Conservation (phyloP, 1,140 invertebrate species). For the Penaeus vannamei region DNA sequence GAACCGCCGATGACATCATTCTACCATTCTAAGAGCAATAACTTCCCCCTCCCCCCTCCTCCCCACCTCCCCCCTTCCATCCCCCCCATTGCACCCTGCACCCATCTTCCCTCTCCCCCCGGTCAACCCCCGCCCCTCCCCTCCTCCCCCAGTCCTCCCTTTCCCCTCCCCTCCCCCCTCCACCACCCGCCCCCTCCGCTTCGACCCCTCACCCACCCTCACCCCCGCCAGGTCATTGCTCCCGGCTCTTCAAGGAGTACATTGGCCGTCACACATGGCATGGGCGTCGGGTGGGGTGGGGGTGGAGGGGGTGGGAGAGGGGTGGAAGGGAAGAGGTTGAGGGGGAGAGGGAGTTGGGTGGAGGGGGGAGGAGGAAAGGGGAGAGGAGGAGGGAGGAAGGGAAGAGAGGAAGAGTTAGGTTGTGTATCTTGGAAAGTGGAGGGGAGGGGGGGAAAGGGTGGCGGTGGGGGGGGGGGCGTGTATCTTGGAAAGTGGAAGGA, state of each 20-base stretch:
- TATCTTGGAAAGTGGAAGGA: background rate
- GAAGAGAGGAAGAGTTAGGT: too few relatives aligned
- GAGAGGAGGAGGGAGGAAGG: background rate
- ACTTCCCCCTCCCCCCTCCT: too few relatives aligned
- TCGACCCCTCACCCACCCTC: background rate
- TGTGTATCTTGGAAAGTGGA: background rate
- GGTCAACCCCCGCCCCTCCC: background rate
- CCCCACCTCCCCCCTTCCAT: too few relatives aligned
- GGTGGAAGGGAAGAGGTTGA: background rate
- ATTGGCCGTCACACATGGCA: too few relatives aligned
- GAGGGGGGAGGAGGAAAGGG: too few relatives aligned
- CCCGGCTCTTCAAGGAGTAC: constrained; percentile 29
- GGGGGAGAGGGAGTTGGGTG: too few relatives aligned
- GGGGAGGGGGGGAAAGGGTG: background rate
- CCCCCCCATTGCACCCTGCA: background rate
- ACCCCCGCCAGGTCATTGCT: constrained; percentile 45
- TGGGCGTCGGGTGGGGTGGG: too few relatives aligned
- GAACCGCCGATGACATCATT: too few relatives aligned
- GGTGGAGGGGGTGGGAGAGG: too few relatives aligned
- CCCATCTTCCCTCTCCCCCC: constrained; percentile 36
- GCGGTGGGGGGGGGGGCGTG: background rate
- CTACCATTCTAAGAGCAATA: too few relatives aligned
- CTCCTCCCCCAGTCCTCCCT: background rate
- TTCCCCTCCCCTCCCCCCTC: constrained; percentile 13
- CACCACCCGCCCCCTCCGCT: constrained; percentile 69